Base-by-base conservation (phyloP, 2,797 vertebrate species). In the Acipenser ruthenus region DNA sequence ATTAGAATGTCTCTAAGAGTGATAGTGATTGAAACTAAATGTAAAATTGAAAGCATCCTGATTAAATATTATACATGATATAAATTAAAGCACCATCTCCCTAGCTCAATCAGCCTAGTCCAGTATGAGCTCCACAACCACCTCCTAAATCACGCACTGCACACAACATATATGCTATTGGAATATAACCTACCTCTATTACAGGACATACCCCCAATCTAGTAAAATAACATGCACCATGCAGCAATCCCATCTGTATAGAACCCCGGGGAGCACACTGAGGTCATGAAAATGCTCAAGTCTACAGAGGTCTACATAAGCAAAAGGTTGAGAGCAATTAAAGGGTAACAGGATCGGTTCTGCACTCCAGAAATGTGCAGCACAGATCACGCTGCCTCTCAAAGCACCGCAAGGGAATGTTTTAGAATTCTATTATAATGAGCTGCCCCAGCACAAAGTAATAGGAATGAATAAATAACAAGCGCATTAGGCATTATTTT, bases 21-120 rank as follows among this genome's bases (percentile, higher is more conserved):
- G 23, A 37, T 37, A 37, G 23, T 37, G 23, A 37, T 37, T 37
- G 23, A 37, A 23, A 50, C 9, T 12, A 64, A 60, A 48, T 51
- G 2, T 10, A 60, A 62, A 50, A 62, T 56, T 68, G 63, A 67
- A 66, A 63, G 23, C 18, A n/a, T 4, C 18, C 49, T 66, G 63
- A 59, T 67, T 66, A 66, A 61, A 69, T 59, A 60, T 73, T 69
- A 49, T 68, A 69, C 65, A 69, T 68, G 61, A 7, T 60, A 62
- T 18, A 49, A 65, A 63, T 56, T 63, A 65, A n/a, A 69, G 60
- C 18, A 65, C 49, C 64, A 59, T 70, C 67, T 68, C 69, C 12
- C 18, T 13, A 60, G 67, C 61, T 1, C 13, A n/a, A 49, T 8
- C 10, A 58, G 8, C 11, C 13, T 56, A 56, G 56, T 11, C 11